phyloP scores from a whole-genome alignment of 2,888 invertebrate genomes.

The Bedellia somnulentella region DNA sequence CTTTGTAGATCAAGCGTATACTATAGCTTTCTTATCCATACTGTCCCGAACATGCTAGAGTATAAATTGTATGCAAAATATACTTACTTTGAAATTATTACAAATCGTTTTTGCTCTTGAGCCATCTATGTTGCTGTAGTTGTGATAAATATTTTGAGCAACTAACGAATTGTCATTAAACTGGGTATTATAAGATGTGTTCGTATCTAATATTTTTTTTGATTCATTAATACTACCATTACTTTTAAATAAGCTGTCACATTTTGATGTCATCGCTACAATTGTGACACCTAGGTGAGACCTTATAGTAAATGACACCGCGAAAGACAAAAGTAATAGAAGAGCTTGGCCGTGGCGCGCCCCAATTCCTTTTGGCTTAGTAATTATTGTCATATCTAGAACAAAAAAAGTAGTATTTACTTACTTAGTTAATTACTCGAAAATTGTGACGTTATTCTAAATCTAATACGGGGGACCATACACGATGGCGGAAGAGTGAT shows the following conservation, averaged over 20 bases:
- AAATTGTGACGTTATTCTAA: no score
- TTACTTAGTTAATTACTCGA: no score
- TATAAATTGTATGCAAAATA: no score
- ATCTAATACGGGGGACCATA: no score
- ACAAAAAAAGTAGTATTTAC: no score
- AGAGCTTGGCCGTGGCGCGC: conserved; percentile 25
- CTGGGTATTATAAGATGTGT: background rate
- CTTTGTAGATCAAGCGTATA: no score
- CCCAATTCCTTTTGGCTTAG: conserved; percentile 20
- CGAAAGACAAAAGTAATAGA: conserved; percentile 24
- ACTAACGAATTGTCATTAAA: background rate
- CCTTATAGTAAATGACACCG: conserved; percentile 18
- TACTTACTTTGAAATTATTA: background rate
- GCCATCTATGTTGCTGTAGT: background rate
- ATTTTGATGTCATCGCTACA: conserved; percentile 26
- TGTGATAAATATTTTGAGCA: no score
- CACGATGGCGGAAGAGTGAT: no score
- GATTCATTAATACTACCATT: background rate
- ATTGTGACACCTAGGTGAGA: conserved; percentile 25
- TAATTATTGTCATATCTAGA: no score
- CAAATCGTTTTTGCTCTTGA: background rate
- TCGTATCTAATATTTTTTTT: background rate
- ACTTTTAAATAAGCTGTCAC: background rate
- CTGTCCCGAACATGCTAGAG: no score
- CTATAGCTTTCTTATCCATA: no score